A percentile compares a stretch with the other conserved stretches of the same genome.
phyloP scores from a whole-genome alignment of 2,888 invertebrate genomes.

The Spilosoma lubricipeda region DNA sequence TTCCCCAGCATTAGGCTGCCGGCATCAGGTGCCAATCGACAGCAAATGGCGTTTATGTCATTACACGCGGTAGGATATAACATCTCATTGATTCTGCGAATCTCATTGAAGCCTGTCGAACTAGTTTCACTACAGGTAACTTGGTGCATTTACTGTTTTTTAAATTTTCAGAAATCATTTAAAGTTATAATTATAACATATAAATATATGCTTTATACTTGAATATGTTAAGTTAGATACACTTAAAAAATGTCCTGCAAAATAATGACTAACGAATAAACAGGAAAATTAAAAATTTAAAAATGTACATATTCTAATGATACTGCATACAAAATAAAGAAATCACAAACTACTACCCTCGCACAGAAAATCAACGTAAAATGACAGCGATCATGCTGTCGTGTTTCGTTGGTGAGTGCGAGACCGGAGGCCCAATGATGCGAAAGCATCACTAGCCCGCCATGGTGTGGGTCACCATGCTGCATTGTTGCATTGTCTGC shows the following conservation, averaged over 20 bases:
- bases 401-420: too few relatives aligned
- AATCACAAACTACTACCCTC: too few relatives aligned
- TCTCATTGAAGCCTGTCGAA: background rate
- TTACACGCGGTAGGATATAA: background rate
- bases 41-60: conserved; percentile 1
- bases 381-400: too few relatives aligned
- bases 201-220: background rate
- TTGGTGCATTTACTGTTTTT: background rate
- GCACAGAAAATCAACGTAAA: too few relatives aligned
- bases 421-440: too few relatives aligned
- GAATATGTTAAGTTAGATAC: background rate
- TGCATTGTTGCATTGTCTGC: too few relatives aligned
- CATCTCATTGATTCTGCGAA: background rate
- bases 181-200: background rate
- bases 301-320: too few relatives aligned
- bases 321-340: too few relatives aligned
- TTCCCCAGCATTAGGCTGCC: conserved; percentile 8
- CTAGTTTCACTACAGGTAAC: background rate
- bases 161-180: too few relatives aligned
- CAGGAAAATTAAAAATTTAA: too few relatives aligned
- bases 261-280: background rate
- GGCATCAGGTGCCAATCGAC: conserved; percentile 2
- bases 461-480: too few relatives aligned
- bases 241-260: background rate
- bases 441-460: too few relatives aligned